phyloP scores from a whole-genome alignment of 2,888 invertebrate species.

The Tubulanus polymorphus region DNA sequence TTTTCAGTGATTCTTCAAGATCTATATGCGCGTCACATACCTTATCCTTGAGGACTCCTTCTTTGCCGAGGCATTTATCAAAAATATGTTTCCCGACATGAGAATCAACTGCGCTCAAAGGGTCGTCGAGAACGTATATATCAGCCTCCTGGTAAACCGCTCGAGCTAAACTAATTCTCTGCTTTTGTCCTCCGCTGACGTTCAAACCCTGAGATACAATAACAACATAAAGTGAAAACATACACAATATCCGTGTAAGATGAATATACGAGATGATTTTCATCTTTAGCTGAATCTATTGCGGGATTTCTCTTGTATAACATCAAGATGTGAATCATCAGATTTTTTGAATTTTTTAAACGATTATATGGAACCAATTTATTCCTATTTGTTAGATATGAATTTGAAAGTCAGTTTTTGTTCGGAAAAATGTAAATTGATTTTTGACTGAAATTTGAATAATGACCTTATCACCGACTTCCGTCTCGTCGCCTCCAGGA shows the following conservation, averaged over 20 bases:
- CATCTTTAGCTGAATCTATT: too few species aligned
- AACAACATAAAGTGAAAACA: too few species aligned
- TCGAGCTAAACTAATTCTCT: constrained; percentile 37
- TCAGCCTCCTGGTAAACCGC: constrained; percentile 36
- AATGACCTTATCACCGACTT: constrained; percentile 27
- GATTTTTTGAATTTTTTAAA: too few species aligned
- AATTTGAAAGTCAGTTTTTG: too few species aligned
- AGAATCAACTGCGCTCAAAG: constrained; percentile 85
- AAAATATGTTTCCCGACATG: constrained; percentile 97
- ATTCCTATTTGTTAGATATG: too few species aligned
- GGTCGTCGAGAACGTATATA: constrained; percentile 87
- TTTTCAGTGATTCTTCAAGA: neutral
- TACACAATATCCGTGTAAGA: too few species aligned
- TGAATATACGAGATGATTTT: too few species aligned
- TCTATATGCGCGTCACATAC: constrained; percentile 20
- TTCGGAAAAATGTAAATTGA: too few species aligned
- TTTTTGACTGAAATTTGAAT: neutral
- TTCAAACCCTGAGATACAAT: constrained; percentile 39
- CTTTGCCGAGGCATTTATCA: constrained; percentile 82
- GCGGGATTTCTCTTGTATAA: too few species aligned
- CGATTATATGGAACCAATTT: too few species aligned
- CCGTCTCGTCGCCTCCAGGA: constrained; percentile 21
- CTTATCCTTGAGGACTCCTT: constrained; percentile 53
- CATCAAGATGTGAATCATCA: too few species aligned
- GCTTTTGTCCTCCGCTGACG: constrained; percentile 40